Conservation (phyloP, 1,140 invertebrate species). For the Drosophila rhopaloa region DNA sequence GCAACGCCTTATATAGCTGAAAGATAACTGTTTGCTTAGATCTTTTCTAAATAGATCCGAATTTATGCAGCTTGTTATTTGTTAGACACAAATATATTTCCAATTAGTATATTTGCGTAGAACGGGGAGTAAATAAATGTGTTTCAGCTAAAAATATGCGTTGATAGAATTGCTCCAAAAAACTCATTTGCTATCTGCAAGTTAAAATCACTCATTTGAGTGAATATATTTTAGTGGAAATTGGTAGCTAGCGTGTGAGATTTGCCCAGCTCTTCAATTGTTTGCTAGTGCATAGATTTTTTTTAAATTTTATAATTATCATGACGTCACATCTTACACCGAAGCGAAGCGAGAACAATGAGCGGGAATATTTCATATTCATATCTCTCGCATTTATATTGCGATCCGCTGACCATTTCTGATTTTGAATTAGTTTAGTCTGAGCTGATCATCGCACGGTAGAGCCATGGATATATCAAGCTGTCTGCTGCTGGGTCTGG, state of each 20-base stretch:
- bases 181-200: not conserved
- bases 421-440: constrained; percentile 16
- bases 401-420: constrained; percentile 25
- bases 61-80: constrained; percentile 22
- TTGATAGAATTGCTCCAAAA: not conserved
- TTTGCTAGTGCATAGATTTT: constrained; percentile 10
- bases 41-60: constrained; percentile 4
- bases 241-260: constrained; percentile 27
- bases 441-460: constrained; percentile 23
- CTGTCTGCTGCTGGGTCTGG: constrained; percentile 5
- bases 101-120: constrained; percentile 11
- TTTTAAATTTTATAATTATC: constrained; percentile 42
- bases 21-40: not conserved
- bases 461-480: constrained; percentile 22
- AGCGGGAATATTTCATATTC: constrained; percentile 20
- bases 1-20: constrained; percentile 10
- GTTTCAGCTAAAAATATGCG: not conserved
- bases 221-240: not conserved
- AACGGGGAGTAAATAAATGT: not conserved
- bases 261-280: constrained; percentile 17
- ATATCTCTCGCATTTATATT: constrained; percentile 29
- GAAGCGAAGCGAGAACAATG: constrained; percentile 48
- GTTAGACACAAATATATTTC: constrained; percentile 7
- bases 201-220: constrained; percentile 4
- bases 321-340: constrained; percentile 49